Evolutionary conservation across 2,888 invertebrate species (phyloP), one percentile per base, ranked within the genome.

Genomic region (Platycheirus rosarum): DNA sequence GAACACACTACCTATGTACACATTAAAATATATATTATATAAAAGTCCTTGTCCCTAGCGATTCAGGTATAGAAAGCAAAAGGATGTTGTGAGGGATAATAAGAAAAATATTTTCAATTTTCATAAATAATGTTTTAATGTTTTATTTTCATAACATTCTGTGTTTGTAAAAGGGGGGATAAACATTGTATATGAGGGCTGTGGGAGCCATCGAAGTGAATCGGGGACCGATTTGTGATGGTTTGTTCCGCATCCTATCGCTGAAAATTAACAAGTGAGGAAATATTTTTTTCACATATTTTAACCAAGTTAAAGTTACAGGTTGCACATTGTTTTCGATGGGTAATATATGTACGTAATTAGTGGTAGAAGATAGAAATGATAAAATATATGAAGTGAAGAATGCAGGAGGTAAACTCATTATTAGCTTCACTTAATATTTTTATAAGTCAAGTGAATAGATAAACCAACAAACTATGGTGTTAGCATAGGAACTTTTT

Each of bases 71-170:
- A 62, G 11, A 40, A 53, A 23, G 55, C 32, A 48, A 69, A 62
- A 49, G 37, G 48, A 49, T 32, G 35, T 63, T 35, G 48, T 48
- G 37, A 53, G 40, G 71, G 62, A 85, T 84, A 85, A 86, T 82
- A 87, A 86, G 82, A 84, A 84, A 85, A 85, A 86, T 85, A 85
- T 86, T 86, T 87, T 86, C 87, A 87, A 87, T 87, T 87, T 87
- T 86, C 87, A 87, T 87, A 87, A 86, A 87, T 87, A 86, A 86
- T 86, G 85, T 85, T 87, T 86, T 85, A 85, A 85, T 86, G 85
- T 85, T 86, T 68, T 63, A 37, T 71, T 62, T 42, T 49, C 29
- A 13, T 77, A 53, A 37, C 35, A 23, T 55, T 40, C 8, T 44
- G 35, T 48, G 42, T 66, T 8, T 44, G 51, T 49, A 77, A 71